Evolutionary conservation across 2,888 invertebrate species (phyloP).

Genomic region (Latrodectus hesperus): DNA sequence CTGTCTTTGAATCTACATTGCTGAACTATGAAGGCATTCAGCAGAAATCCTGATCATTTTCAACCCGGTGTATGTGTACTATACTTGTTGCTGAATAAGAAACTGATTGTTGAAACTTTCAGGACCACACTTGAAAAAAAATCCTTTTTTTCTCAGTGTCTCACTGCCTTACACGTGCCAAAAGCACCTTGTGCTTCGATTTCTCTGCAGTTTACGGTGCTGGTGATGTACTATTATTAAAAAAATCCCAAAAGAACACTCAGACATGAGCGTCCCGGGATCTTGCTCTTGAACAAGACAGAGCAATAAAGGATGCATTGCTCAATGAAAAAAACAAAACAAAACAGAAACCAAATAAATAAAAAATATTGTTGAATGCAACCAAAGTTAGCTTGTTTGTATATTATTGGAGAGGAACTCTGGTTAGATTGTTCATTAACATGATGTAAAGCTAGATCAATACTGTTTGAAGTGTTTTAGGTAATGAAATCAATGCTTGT

Average conservation of each 20-base stretch:
- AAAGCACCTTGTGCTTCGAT: slow-evolving; percentile 67
- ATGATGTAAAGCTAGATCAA: slow-evolving; percentile 69
- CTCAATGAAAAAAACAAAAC: slow-evolving; percentile 69
- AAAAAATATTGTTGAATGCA: slow-evolving; percentile 62
- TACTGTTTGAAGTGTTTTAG: slow-evolving; percentile 70
- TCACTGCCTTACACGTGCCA: slow-evolving; percentile 70
- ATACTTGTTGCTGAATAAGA: slow-evolving; percentile 64
- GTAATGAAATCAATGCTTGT: slow-evolving; percentile 68
- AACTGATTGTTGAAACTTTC: slow-evolving; percentile 59
- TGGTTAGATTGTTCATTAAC: slow-evolving; percentile 69
- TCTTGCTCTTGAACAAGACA: slow-evolving; percentile 67
- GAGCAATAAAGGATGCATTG: slow-evolving; percentile 70
- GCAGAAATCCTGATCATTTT: slow-evolving; percentile 41
- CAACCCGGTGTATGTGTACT: slow-evolving; percentile 34
- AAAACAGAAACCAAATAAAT: slow-evolving; percentile 61
- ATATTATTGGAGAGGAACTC: slow-evolving; percentile 69
- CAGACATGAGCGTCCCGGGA: slow-evolving; percentile 43
- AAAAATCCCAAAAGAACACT: slow-evolving; percentile 29
- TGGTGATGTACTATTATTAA: slow-evolving; percentile 44
- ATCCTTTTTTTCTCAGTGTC: slow-evolving; percentile 62
- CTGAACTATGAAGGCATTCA: slow-evolving; percentile 32
- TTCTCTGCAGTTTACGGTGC: slow-evolving; percentile 66
- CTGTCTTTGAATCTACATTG: neutral
- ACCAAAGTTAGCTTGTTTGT: slow-evolving; percentile 69
- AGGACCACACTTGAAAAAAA: slow-evolving; percentile 62